Conservation (phyloP, 2,888 invertebrate genomes). For the Cerceris rybyensis region DNA sequence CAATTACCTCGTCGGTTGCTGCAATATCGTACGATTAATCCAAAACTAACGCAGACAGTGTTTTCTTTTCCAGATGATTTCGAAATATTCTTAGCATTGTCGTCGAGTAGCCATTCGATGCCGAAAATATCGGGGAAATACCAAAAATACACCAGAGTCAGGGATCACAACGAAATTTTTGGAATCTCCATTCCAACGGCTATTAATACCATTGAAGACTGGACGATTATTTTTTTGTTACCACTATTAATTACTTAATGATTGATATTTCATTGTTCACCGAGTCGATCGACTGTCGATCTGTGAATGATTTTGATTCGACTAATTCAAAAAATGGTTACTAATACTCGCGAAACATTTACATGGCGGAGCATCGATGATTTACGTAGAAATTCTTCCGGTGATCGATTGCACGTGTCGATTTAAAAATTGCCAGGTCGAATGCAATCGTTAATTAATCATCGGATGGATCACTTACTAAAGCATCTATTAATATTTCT, state of each 20-base stretch:
- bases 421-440: not conserved
- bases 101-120: not conserved
- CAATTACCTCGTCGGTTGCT: too few species aligned
- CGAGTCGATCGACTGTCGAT: conserved; percentile 4
- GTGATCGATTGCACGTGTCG: not conserved
- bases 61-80: too few species aligned
- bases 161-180: conserved; percentile 38
- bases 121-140: not conserved
- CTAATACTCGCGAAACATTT: too few species aligned
- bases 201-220: conserved; percentile 34
- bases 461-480: not conserved
- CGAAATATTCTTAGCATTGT: too few species aligned
- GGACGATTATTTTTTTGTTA: conserved; percentile 31
- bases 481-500: not conserved
- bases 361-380: conserved; percentile 13
- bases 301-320: not conserved
- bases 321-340: too few species aligned
- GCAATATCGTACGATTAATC: too few species aligned
- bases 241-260: conserved; percentile 9
- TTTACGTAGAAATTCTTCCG: not conserved
- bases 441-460: not conserved
- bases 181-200: conserved; percentile 54
- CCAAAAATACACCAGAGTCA: not conserved
- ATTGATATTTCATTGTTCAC: not conserved
- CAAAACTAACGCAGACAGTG: too few species aligned